A percentile compares a stretch with the other conserved stretches of the same genome.
Conservation (phyloP, 2,113 vertebrate species). For the Clarias macrocephalus region DNA sequence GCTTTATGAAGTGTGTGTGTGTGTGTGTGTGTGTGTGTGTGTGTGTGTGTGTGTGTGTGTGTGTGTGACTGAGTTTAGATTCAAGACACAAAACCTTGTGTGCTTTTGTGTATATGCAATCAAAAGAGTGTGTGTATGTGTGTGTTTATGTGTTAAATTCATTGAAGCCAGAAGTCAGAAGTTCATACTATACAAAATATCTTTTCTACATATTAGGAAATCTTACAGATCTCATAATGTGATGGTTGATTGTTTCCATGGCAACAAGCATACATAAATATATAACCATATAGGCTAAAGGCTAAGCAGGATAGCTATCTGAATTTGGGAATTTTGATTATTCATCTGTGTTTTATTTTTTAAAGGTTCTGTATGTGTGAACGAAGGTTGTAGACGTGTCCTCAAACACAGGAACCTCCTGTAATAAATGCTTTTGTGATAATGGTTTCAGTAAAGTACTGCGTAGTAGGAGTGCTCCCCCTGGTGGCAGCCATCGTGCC, state of each 20-base stretch:
- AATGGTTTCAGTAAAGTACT: background rate
- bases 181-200: background rate
- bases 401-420: background rate
- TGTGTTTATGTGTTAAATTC: background rate
- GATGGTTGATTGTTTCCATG: background rate
- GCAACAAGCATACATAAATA: background rate
- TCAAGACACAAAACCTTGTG: slow-evolving; percentile 4
- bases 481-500: background rate
- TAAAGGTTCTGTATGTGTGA: background rate
- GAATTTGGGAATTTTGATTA: background rate
- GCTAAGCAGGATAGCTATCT: background rate
- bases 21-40: slow-evolving; percentile 10
- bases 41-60: background rate
- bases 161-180: background rate
- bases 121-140: background rate
- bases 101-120: background rate
- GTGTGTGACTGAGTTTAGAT: background rate
- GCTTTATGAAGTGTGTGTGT: slow-evolving; percentile 12
- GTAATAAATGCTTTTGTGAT: background rate
- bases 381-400: background rate
- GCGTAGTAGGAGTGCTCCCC: background rate
- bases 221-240: background rate
- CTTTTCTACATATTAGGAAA: background rate
- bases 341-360: no score
- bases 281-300: no score